Evolutionary conservation across 2,797 vertebrate genomes (phyloP), one percentile per base, ranked within the genome.

Genomic region (Hipposideros larvatus): DNA sequence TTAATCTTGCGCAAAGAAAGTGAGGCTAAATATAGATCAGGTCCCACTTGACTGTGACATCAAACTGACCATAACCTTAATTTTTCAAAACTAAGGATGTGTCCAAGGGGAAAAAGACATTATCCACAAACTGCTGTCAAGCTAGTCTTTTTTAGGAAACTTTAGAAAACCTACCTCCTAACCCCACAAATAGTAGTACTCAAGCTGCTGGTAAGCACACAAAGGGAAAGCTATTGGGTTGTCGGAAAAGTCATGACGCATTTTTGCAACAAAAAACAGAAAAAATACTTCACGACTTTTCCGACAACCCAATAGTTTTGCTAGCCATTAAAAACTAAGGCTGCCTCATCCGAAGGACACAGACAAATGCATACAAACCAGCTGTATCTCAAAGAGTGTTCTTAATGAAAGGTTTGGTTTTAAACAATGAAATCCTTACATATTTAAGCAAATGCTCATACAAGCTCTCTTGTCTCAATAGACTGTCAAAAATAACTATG

Each of bases 381-480:
- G 68, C 34, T 61, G 3, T 91, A 92, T 83, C n/a, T 74, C 73
- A 89, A 85, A 94, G 7, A 65, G 59, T 26, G 5, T 41, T 87
- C 26, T 87, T 87, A 90, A 59, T 48, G 43, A 88, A 96, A 86
- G 53, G 18, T 90, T 84, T 96, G 31, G 24, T 77, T 80, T 96
- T 43, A 84, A 83, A 83, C 31, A 74, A 16, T 77, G 15, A 82
- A 89, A 88, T 37, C 18, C 11, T 92, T 75, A 86, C n/a, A 91
- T 43, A 88, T 78, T 92, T 90, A 88, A 83, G 46, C 34, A 97
- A 96, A 96, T 55, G 34, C 31, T 91, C 63, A 83, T 41, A 90
- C 71, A 91, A 91, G 34, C 4, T 78, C 22, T 82, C 37, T 93
- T 87, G 89, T 65, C 55, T 37, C 87, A 91, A 88, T 16, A 95